Evolutionary conservation across 35 echinoderm and acorn worm species (phyloP), one percentile per base, ranked within the genome.

Genomic region (Heliocidaris tuberculata): DNA sequence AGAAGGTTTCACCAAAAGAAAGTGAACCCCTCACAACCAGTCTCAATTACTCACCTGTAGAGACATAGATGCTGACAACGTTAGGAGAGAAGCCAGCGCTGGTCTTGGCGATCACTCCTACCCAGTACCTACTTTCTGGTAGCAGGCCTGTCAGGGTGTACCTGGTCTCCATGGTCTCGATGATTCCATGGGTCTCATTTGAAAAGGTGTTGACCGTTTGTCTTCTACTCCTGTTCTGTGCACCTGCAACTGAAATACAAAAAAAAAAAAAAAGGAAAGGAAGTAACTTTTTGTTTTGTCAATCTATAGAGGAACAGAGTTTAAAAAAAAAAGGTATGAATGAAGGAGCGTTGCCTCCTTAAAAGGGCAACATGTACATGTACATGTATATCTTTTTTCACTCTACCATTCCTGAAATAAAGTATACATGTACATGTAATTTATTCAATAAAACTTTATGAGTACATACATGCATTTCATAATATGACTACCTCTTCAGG

Each of bases 131-230:
- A 47, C 90, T 96, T 6, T 90, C 97, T 70, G 97, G 86, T 47
- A 65, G 31, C 30, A 97, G 60, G 17, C 60, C 88, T n/a, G 97
- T 96, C 32, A 97, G 86, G 92, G 95, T 97, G 94, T 97, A 95
- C 3, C 47, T 70, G 24, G 97, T 96, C 35, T 95, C 61, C 48
- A 48, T 88, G 47, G 95, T 97, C 90, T 95, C 94, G 16, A 97
- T 29, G 0, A 49, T 60, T 1, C 95, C 97, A 70, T 96, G 49
- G 11, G 95, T 96, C 61, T 94, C 70, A 60, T 95, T 96, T 29
- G 13, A 16, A 32, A 61, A 92, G 30, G 90, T 70, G 13, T 90
- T 86, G 30, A 54, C 95, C 27, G 91, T 93, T 85, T 88, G 49
- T 29, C 93, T 52, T 92, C 95, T 96, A 11, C 31, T 88, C 50